phyloP scores from a whole-genome alignment of 64 coral and sea anemone genomes.

The Porites australiensis region DNA sequence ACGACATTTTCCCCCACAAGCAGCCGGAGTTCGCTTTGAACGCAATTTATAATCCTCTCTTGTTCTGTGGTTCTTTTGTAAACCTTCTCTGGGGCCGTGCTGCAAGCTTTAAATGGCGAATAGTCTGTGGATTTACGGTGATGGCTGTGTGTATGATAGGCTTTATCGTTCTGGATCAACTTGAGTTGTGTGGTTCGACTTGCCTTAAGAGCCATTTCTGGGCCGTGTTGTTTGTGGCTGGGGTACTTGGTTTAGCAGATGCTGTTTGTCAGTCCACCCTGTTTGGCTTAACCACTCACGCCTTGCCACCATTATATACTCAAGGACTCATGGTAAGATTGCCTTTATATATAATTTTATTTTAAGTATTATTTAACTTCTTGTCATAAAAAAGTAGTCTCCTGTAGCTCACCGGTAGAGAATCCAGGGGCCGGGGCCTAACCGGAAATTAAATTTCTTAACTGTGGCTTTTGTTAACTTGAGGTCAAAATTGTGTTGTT shows the following conservation, averaged over 20 bases:
- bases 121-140: constrained; percentile 74
- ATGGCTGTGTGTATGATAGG: constrained; percentile 85
- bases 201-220: constrained; percentile 90
- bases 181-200: constrained; percentile 88
- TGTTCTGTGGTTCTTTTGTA: constrained; percentile 91
- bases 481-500: no score
- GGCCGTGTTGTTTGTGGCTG: constrained; percentile 82
- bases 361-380: neutral
- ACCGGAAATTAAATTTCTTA: no score
- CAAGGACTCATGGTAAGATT: constrained; percentile 91
- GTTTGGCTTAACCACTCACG: constrained; percentile 92
- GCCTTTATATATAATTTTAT: neutral
- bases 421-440: no score
- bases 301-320: constrained; percentile 88
- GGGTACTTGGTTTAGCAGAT: constrained; percentile 84
- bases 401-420: no score
- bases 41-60: constrained; percentile 88
- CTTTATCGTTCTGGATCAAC: constrained; percentile 82
- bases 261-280: constrained; percentile 92
- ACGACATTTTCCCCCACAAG: constrained; percentile 88
- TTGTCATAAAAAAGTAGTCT: neutral
- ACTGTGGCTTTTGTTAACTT: no score
- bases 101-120: constrained; percentile 87
- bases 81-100: constrained; percentile 92
- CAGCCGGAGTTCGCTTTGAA: constrained; percentile 92